phyloP scores from a whole-genome alignment of 1,140 invertebrate species.

The Halictus rubicundus region DNA sequence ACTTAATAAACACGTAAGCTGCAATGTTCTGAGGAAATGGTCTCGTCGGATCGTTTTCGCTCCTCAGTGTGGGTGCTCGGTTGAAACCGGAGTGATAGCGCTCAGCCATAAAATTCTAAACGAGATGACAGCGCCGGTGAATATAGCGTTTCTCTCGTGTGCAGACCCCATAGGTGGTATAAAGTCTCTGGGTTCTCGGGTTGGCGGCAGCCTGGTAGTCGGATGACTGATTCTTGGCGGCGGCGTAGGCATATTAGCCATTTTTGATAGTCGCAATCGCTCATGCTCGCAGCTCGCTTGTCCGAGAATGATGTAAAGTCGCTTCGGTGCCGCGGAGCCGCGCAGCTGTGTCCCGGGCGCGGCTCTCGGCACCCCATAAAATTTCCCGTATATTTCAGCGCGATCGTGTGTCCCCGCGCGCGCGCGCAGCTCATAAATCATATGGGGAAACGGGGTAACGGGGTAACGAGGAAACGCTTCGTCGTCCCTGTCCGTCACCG shows the following conservation, averaged over 20 bases:
- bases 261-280: conserved; percentile 17
- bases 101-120: no score
- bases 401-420: background rate
- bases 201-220: background rate
- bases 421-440: conserved; percentile 21
- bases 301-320: conserved; percentile 7
- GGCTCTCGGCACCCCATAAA: conserved; percentile 5
- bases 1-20: no score
- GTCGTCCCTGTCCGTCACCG: background rate
- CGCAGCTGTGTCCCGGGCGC: conserved; percentile 18
- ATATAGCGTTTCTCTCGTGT: no score
- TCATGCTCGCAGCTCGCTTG: conserved; percentile 18
- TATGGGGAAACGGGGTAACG: background rate
- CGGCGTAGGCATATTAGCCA: conserved; percentile 1
- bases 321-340: background rate
- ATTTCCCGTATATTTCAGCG: background rate
- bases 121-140: no score
- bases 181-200: no score
- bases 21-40: no score
- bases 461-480: background rate
- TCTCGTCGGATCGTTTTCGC: no score
- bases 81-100: no score
- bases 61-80: no score
- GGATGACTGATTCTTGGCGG: conserved; percentile 16
- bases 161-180: no score